phyloP scores from a whole-genome alignment of 1,140 invertebrate species.

The Protaetia brevitarsis region DNA sequence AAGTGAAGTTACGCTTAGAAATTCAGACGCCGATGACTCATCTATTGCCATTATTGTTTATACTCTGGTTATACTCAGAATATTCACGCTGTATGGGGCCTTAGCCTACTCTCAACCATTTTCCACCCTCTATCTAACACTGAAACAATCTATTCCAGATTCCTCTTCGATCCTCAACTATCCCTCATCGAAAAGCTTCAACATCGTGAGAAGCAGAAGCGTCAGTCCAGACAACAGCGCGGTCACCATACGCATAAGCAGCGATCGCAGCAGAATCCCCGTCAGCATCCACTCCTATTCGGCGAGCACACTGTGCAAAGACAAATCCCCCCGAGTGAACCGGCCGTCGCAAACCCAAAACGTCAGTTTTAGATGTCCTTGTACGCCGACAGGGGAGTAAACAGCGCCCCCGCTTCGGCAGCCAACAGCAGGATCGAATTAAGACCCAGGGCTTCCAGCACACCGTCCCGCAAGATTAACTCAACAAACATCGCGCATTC shows the following conservation, averaged over 20 bases:
- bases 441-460: background rate
- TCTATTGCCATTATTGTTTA: too few species aligned
- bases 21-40: too few species aligned
- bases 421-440: background rate
- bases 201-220: background rate
- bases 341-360: background rate
- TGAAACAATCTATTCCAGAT: background rate
- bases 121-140: too few species aligned
- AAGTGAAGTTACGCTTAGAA: too few species aligned
- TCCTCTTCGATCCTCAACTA: background rate
- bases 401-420: background rate
- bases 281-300: background rate
- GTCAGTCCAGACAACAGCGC: background rate
- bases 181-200: background rate
- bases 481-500: background rate
- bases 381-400: background rate
- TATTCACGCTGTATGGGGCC: too few species aligned
- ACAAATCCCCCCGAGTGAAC: background rate
- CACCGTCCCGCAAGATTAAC: background rate
- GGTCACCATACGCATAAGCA: background rate
- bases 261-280: background rate
- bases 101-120: too few species aligned
- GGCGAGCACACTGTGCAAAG: background rate
- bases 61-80: too few species aligned
- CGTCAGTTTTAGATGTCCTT: background rate